Percentiles rank a stretch among this genome's conserved stretches.
Evolutionary conservation across 2,797 vertebrate species (phyloP).

Genomic region (Dipus sagitta): DNA sequence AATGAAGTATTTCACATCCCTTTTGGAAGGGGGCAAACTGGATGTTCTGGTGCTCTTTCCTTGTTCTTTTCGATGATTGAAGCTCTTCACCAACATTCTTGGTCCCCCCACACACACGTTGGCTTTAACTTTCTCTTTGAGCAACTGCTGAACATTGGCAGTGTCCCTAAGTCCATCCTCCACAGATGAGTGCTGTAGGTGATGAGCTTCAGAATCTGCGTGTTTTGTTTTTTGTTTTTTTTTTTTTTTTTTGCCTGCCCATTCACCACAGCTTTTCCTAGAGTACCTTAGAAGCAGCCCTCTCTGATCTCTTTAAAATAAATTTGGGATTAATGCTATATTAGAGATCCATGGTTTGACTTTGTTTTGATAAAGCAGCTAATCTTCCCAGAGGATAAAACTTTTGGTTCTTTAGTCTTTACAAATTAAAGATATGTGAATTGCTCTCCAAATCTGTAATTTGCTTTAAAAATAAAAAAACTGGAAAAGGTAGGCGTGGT

Average conservation of each 20-base stretch:
- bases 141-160: neutral
- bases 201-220: neutral
- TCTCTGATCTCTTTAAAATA: neutral
- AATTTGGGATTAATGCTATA: slow-evolving; percentile 25
- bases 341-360: neutral
- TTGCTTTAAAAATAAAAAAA: slow-evolving; percentile 39
- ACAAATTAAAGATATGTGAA: slow-evolving; percentile 54
- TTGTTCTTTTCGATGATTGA: neutral
- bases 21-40: neutral
- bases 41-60: neutral
- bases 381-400: slow-evolving; percentile 24
- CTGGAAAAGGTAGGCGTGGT: neutral
- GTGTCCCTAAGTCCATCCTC: neutral
- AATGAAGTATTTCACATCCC: neutral
- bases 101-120: neutral
- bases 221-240: neutral
- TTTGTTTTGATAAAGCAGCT: slow-evolving; percentile 54
- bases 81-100: neutral
- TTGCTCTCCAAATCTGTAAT: slow-evolving; percentile 12
- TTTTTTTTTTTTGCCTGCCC: too few species aligned
- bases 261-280: neutral
- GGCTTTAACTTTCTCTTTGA: neutral
- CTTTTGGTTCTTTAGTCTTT: slow-evolving; percentile 21
- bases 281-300: neutral
- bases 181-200: neutral